Conservation (phyloP, 2,888 invertebrate genomes). For the Aphidius colemani region DNA sequence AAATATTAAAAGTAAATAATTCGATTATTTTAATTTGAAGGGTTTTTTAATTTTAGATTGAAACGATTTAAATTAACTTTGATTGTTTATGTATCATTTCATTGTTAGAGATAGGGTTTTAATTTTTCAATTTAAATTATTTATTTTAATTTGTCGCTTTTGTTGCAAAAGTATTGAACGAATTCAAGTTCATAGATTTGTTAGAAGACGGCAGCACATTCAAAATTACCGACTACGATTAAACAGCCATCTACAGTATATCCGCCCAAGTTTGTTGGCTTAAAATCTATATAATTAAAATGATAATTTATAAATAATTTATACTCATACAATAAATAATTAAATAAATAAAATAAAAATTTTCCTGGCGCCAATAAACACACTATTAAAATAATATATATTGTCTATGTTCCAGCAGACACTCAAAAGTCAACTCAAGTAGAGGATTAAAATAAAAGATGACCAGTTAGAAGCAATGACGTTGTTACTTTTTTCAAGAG, state of each 20-base stretch:
- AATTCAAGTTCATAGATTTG: conserved; percentile 42
- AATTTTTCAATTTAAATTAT: not conserved
- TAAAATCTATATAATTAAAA: conserved; percentile 1
- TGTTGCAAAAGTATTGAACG: conserved; percentile 34
- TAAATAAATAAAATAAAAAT: conserved; percentile 10
- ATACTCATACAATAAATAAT: conserved; percentile 10
- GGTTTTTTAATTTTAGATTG: not conserved
- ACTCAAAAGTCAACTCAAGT: conserved; percentile 45
- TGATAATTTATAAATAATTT: no score
- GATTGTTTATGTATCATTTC: not conserved
- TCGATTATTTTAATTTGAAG: not conserved
- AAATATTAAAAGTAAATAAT: not conserved
- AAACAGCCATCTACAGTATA: conserved; percentile 52
- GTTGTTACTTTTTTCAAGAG: conserved; percentile 55
- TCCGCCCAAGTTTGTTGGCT: conserved; percentile 27
- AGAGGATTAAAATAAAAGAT: conserved; percentile 58
- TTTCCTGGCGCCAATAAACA: not conserved
- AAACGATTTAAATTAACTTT: no score
- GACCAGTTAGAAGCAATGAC: conserved; percentile 60
- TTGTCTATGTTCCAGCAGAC: conserved; percentile 14
- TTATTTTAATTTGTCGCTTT: no score
- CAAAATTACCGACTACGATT: conserved; percentile 52
- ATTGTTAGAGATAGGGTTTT: no score
- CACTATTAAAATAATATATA: not conserved
- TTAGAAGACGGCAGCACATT: conserved; percentile 54